Evolutionary conservation across 2,888 invertebrate genomes (phyloP).

Genomic region (Drepana falcataria): DNA sequence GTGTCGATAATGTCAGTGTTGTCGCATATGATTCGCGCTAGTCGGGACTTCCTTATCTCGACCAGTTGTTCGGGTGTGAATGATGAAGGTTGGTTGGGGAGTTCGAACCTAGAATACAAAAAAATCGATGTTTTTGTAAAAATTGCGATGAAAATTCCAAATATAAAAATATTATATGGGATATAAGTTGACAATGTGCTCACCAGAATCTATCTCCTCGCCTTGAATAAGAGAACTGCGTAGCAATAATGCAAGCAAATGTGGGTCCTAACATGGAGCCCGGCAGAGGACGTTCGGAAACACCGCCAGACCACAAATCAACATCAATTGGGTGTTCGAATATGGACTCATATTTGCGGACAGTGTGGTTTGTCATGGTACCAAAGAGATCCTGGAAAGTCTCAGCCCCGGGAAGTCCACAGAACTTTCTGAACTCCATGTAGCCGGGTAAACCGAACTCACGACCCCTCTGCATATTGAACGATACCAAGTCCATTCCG

Average conservation of each 20-base stretch:
- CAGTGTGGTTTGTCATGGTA: conserved; percentile 93
- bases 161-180: background rate
- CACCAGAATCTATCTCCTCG: conserved; percentile 95
- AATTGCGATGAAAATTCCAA: background rate
- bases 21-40: conserved; percentile 92
- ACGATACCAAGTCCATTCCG: conserved; percentile 94
- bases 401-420: conserved; percentile 88
- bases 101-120: conserved; percentile 82
- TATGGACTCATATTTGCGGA: conserved; percentile 88
- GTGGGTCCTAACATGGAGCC: conserved; percentile 97
- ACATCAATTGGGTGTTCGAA: conserved; percentile 95
- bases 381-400: conserved; percentile 90
- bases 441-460: conserved; percentile 95
- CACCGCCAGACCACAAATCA: conserved; percentile 96
- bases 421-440: conserved; percentile 95
- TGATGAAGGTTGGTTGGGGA: conserved; percentile 93
- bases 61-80: conserved; percentile 92
- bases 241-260: conserved; percentile 95
- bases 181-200: conserved; percentile 19
- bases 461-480: conserved; percentile 95
- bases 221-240: conserved; percentile 93
- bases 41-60: conserved; percentile 88
- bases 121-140: background rate
- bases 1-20: conserved; percentile 95
- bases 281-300: conserved; percentile 92